Evolutionary conservation across 2,113 vertebrate species (phyloP).

Genomic region (Megalops atlanticus): DNA sequence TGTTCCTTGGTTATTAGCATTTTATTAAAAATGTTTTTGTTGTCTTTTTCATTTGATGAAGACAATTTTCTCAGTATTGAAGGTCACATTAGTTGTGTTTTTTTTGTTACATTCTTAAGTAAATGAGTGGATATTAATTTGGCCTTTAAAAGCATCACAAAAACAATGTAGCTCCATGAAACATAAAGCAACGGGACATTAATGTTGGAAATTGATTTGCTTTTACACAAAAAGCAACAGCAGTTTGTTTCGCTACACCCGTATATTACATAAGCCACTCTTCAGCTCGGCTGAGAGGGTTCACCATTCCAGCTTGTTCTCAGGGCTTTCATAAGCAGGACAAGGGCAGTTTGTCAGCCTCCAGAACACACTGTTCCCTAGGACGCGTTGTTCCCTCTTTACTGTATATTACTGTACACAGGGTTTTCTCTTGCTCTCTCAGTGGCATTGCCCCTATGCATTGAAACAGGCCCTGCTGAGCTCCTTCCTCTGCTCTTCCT

Average conservation of each 20-base stretch:
- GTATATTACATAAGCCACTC: not conserved
- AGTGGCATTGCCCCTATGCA: not conserved
- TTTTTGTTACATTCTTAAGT: conserved; percentile 9
- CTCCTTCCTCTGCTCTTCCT: not conserved
- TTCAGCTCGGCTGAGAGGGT: not conserved
- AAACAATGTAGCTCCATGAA: not conserved
- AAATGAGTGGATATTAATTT: not conserved
- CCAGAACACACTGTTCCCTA: not conserved
- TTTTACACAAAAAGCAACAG: not conserved
- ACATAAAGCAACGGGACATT: too few relatives aligned
- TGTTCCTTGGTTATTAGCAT: not conserved
- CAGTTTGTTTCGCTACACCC: not conserved
- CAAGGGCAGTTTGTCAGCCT: not conserved
- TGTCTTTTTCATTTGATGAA: not conserved
- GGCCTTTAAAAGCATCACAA: not conserved
- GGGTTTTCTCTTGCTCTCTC: not conserved
- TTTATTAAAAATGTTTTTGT: conserved; percentile 16
- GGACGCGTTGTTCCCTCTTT: not conserved
- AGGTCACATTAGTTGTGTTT: conserved; percentile 6
- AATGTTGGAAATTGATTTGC: not conserved
- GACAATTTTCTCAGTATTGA: conserved; percentile 6
- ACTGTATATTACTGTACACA: not conserved
- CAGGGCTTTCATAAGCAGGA: not conserved
- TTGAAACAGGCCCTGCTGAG: not conserved
- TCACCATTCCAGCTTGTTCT: not conserved